These are phyloP conservation scores for Lysiphlebus fabarum DNA, from an alignment of 1,140 invertebrate species.

Conservation along the genomic window DNA sequence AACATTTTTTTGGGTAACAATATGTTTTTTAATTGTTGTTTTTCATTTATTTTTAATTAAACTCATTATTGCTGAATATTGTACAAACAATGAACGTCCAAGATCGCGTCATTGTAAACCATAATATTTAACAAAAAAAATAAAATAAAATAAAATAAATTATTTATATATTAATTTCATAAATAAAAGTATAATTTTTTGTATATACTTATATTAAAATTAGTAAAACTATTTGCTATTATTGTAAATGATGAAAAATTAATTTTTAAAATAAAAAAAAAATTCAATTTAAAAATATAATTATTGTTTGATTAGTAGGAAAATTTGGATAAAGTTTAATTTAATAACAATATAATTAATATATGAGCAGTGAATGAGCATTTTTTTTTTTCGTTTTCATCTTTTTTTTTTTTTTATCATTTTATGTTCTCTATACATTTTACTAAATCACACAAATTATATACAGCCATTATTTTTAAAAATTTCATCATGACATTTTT, in stretches of 20 bases:
- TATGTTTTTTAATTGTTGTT: constrained; percentile 83
- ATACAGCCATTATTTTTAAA: no score
- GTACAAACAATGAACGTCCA: constrained; percentile 65
- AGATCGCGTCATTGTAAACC: constrained; percentile 65
- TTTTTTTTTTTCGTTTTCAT: neutral
- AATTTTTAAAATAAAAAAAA: no score
- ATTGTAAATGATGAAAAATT: no score
- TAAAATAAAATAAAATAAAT: neutral
- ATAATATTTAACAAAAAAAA: constrained; percentile 5
- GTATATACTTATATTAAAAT: no score
- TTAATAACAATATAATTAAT: neutral
- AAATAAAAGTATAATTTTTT: neutral
- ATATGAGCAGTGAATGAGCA: constrained; percentile 6
- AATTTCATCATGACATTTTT: no score
- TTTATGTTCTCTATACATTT: neutral
- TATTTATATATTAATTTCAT: constrained; percentile 1
- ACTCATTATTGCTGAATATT: constrained; percentile 89
- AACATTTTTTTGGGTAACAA: constrained; percentile 88
- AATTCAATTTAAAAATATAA: neutral
- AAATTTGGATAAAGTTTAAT: no score
- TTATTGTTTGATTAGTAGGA: neutral
- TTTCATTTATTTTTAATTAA: constrained; percentile 95
- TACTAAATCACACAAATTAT: neutral
- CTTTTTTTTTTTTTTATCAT: neutral
- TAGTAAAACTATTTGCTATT: no score